These are phyloP conservation scores for Microctonus aethiopoides DNA, from an alignment of 2,888 invertebrate species.

Conservation along the genomic window DNA sequence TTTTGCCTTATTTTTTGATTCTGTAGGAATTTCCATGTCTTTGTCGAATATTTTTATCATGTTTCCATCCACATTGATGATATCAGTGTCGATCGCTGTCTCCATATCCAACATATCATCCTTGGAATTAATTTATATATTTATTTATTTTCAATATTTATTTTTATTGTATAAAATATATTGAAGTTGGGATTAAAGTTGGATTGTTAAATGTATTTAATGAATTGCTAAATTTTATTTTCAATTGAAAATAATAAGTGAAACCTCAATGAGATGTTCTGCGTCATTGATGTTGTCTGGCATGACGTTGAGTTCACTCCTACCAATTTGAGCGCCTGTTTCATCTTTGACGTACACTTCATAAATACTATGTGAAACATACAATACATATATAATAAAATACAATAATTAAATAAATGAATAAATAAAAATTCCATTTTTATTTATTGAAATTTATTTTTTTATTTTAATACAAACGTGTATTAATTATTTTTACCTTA, in stretches of 20 bases:
- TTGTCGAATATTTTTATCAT: slow-evolving; percentile 51
- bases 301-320: slow-evolving; percentile 40
- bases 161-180: background rate
- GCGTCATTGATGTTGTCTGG: slow-evolving; percentile 2
- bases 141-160: background rate
- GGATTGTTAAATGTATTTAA: background rate
- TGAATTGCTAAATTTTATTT: background rate
- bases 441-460: background rate
- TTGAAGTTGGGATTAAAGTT: no score
- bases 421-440: no score
- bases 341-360: slow-evolving; percentile 63
- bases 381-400: background rate
- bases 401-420: no score
- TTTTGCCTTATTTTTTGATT: background rate
- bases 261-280: slow-evolving; percentile 43
- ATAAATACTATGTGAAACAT: slow-evolving; percentile 52
- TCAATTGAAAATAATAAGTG: background rate
- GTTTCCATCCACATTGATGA: slow-evolving; percentile 48
- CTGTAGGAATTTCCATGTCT: slow-evolving; percentile 48
- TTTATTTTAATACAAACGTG: background rate
- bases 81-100: slow-evolving; percentile 50
- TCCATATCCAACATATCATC: slow-evolving; percentile 51
- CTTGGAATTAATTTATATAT: slow-evolving; percentile 20
- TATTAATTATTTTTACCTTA: slow-evolving; percentile 48
- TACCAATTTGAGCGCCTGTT: slow-evolving; percentile 37